Conservation (phyloP, 35 echinoderm and acorn worm species). For the Stichopus chloronotus region DNA sequence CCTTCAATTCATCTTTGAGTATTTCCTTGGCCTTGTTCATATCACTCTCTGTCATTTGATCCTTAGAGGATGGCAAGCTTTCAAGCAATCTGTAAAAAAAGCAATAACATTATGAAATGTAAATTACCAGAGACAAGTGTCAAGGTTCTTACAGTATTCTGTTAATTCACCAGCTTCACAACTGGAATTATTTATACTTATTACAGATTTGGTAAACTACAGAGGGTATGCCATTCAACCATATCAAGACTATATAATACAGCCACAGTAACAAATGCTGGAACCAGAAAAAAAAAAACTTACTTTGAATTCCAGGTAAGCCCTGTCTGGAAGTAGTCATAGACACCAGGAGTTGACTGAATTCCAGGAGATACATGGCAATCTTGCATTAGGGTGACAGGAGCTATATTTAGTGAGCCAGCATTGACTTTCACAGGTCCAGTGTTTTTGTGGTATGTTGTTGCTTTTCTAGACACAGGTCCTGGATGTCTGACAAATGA, state of each 20-base stretch:
- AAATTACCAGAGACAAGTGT: neutral
- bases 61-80: neutral
- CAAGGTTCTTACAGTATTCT: too few species aligned
- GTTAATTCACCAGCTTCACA: too few species aligned
- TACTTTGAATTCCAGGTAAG: constrained; percentile 42
- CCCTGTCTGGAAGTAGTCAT: constrained; percentile 56
- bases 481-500: constrained; percentile 21
- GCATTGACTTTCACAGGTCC: constrained; percentile 58
- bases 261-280: neutral
- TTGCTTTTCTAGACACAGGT: constrained; percentile 31
- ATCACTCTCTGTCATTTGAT: constrained; percentile 7
- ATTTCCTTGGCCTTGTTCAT: neutral
- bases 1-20: constrained; percentile 50
- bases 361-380: constrained; percentile 84
- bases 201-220: neutral
- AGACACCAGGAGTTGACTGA: constrained; percentile 74
- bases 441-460: constrained; percentile 38
- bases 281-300: neutral
- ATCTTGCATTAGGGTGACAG: constrained; percentile 84
- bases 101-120: neutral
- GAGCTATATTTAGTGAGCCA: constrained; percentile 61
- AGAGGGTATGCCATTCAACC: neutral
- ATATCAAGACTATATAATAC: neutral
- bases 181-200: too few species aligned
- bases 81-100: neutral